Evolutionary conservation across 2,797 vertebrate species (phyloP).

Genomic region (Anguilla marmorata): DNA sequence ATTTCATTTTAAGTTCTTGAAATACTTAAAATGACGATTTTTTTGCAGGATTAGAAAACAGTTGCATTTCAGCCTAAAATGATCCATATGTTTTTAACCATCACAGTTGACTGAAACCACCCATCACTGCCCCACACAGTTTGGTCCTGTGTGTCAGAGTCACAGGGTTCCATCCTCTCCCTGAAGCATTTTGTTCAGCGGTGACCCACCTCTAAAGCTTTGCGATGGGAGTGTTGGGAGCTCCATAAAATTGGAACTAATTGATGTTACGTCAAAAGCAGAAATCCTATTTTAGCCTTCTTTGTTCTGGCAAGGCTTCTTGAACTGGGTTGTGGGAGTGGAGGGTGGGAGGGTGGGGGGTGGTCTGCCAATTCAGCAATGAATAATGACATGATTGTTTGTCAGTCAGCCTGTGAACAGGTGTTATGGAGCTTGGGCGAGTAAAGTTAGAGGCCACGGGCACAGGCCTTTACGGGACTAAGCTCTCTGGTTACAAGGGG

Average conservation of each 20-base stretch:
- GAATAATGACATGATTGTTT: constrained; percentile 66
- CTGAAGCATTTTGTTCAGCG: not conserved
- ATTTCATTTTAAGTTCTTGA: not conserved
- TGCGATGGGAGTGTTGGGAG: not conserved
- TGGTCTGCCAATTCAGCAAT: constrained; percentile 48
- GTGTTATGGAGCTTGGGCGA: constrained; percentile 56
- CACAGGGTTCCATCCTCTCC: not conserved
- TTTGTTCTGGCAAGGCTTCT: constrained; percentile 47
- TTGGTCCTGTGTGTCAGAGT: not conserved
- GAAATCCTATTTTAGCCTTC: constrained; percentile 40
- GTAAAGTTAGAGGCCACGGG: constrained; percentile 47
- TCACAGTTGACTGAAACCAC: not conserved
- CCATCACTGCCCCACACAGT: not conserved
- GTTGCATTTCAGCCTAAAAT: not conserved
- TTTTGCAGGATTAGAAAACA: not conserved
- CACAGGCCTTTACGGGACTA: constrained; percentile 41
- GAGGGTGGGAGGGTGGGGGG: constrained; percentile 42
- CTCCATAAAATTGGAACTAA: constrained; percentile 35
- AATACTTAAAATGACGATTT: not conserved
- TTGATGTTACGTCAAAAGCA: constrained; percentile 41
- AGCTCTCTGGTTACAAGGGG: constrained; percentile 59
- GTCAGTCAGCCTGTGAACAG: constrained; percentile 62
- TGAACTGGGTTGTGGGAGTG: constrained; percentile 45
- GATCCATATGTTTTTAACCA: not conserved
- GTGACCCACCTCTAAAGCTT: not conserved